Evolutionary conservation across 64 coral and sea anemone species (phyloP).

Genomic region (Catalaphyllia jardinei): DNA sequence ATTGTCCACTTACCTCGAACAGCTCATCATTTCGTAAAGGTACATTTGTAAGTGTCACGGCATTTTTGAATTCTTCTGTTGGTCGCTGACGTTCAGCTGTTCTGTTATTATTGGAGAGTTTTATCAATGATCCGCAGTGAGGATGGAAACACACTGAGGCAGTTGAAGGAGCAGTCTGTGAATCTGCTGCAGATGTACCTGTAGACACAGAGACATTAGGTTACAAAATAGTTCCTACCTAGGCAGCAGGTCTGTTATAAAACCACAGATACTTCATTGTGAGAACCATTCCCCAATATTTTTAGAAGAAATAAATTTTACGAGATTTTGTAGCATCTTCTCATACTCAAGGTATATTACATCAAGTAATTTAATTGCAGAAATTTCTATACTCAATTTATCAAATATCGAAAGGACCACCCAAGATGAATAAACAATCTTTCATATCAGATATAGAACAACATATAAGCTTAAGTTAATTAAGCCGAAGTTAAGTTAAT

Average conservation of each 20-base stretch:
- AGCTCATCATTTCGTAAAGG: constrained; percentile 80
- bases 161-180: constrained; percentile 34
- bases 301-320: no score
- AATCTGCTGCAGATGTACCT: no score
- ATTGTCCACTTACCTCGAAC: constrained; percentile 62
- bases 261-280: no score
- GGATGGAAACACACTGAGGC: constrained; percentile 85
- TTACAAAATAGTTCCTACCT: no score
- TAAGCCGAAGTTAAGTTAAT: background rate
- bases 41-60: constrained; percentile 62
- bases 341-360: no score
- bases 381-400: no score
- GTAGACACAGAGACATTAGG: no score
- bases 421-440: background rate
- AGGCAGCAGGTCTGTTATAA: no score
- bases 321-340: no score
- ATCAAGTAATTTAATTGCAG: no score
- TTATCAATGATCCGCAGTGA: constrained; percentile 86
- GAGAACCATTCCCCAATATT: no score
- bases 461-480: background rate
- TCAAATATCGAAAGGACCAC: background rate
- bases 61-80: constrained; percentile 89
- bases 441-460: background rate
- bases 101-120: constrained; percentile 80
- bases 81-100: constrained; percentile 85